Base-by-base conservation (phyloP, 2,113 vertebrate species). In the Tursiops truncatus region DNA sequence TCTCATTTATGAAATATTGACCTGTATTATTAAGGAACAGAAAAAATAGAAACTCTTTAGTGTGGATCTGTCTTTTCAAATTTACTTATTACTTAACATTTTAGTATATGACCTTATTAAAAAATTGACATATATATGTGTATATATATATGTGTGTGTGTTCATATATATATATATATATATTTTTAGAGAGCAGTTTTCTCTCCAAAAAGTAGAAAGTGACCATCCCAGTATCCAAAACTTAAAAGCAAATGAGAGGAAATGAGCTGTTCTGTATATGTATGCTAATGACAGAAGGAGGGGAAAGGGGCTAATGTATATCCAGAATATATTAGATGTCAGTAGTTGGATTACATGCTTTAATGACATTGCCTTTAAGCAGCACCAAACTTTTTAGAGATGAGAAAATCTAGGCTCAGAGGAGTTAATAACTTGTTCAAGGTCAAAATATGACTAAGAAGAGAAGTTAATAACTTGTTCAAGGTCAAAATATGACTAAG, bases 171-270 rank as follows among this genome's bases (percentile, higher is more conserved):
- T 70, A 23, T 10, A 0, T 36, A 36, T 76, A 1, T 38, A 38
- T 38, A 38, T 38, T 53, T 50, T 53, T 53, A 53, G 44, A 65
- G 38, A 41, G 18, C 25, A 80, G 47, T 71, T 70, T 80, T 10
- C 8, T 94, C 76, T 23, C 60, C 62, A 28, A 68, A 58, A 70
- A 68, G 36, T 58, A 77, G 82, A 81, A 70, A 47, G 62, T 71
- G 38, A 62, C 38, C 17, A 88, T 36, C 33, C 53, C 41, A 60
- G 33, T 26, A 13, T 44, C 28, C 21, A 63, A 89, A 81, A 73
- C 26, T 94, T 89, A 38, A 89, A 93, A 81, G 33, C 10, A 89
- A 94, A 63, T 73, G n/a, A 88, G 28, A 63, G 15, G 73, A 94
- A 88, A 53, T 0, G 25, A 73, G 14, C 9, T 63, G 8, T 28